Conservation (phyloP, 2,888 invertebrate species). For the Thyatira batis region DNA sequence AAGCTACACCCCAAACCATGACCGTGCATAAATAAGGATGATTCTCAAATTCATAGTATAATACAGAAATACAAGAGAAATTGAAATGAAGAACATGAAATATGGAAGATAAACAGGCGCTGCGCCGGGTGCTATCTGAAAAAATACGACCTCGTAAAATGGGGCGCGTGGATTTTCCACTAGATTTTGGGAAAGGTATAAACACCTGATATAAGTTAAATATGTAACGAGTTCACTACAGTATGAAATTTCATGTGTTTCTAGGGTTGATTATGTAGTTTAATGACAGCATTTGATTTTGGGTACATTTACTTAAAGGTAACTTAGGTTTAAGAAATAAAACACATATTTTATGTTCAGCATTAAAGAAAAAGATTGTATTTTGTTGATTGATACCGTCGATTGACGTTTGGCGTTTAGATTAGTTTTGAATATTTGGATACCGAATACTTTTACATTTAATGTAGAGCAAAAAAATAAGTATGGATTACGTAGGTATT, state of each 20-base stretch:
- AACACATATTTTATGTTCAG: too few species aligned
- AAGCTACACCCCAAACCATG: background rate
- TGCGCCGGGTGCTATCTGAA: conserved; percentile 35
- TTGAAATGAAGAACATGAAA: conserved; percentile 54
- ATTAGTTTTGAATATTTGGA: too few species aligned
- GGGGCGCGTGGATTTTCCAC: conserved; percentile 45
- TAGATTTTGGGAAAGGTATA: conserved; percentile 35
- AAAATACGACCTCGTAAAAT: conserved; percentile 66
- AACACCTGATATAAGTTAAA: conserved; percentile 28
- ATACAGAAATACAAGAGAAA: conserved; percentile 38
- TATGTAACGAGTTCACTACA: background rate
- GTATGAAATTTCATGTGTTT: too few species aligned
- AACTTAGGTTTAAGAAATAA: too few species aligned
- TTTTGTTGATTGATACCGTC: too few species aligned
- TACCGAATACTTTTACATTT: too few species aligned
- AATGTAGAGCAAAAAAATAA: too few species aligned
- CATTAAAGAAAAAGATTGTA: too few species aligned
- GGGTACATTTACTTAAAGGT: too few species aligned
- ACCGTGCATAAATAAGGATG: background rate
- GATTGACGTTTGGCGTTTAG: too few species aligned
- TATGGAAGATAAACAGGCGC: conserved; percentile 56
- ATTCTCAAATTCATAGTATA: conserved; percentile 6
- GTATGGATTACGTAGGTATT: background rate
- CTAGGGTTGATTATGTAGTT: too few species aligned
- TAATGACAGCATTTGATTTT: too few species aligned